Base-by-base conservation (phyloP, 2,888 invertebrate genomes). In the Ferdinandea cuprea region DNA sequence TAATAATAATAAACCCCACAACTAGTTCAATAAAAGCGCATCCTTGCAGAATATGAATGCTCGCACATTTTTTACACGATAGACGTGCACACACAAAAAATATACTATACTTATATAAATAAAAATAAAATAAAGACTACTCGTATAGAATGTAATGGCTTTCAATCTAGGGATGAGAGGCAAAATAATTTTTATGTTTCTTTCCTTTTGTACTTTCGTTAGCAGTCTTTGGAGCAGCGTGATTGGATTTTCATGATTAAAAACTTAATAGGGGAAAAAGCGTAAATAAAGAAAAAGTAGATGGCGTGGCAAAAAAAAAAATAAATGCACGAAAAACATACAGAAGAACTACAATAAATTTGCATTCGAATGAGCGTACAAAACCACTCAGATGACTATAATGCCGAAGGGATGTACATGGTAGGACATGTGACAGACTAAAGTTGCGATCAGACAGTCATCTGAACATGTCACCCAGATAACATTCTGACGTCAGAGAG, bases 211-310 rank as follows among this genome's bases (percentile, higher is more conserved):
- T 25, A 66, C 17, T 58, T 59, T 68, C 54, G 40, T 76, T 68
- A 52, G n/a, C n/a, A n/a, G 42, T 46, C 32, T 37, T 28, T n/a
- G 58, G 28, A 30, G 63, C 63, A 37, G 58, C 56, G 63, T 85
- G 79, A 85, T 85, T 83, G 79, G 58, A 85, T 83, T 85, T 83
- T 63, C 66, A 65, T 80, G 83, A 85, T 85, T 85, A 83, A 79
- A 83, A 85, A 80, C 79, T 77, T 77, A 80, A 77, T 83, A 79
- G 73, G 54, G 59, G 74, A 54, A 30, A 78, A 58, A 46, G 40
- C 63, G 69, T 66, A 73, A 44, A 73, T 50, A 65, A 11, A 15
- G 28, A 58, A 9, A 42, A 13, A n/a, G 19, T 19, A 40, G 17
- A 54, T 21, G n/a, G n/a, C n/a, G 15, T 32, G 13, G 15, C 15